Base-by-base conservation (phyloP, 2,113 vertebrate species). In the Rissa tridactyla region DNA sequence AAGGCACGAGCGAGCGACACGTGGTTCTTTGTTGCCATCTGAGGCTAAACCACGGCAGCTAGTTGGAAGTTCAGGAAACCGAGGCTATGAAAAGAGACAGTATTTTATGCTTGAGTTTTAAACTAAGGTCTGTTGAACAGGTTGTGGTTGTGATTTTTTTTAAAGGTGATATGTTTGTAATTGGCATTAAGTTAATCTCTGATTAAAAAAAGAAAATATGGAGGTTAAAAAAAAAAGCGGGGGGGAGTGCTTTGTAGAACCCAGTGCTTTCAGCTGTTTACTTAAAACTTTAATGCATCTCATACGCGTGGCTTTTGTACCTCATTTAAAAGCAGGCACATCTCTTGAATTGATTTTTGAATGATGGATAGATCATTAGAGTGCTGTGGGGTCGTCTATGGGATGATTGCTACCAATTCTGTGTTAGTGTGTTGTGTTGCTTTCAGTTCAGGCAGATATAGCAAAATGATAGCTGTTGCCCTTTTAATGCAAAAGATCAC, bases 251-350 rank as follows among this genome's bases (percentile, higher is more conserved):
- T 94, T 85, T 69, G 21, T 52, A 62, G 62, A 80, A 23, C 40
- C 1, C 5, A 15, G 3, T 68, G 32, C 44, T 89, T 95, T 82
- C 30, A 82, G 42, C 49, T 93, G 11, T n/a, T 87, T 79, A n/a
- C 47, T 64, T 64, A 51, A 64, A 92, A 52, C 64, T 55, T 73
- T 42, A 79, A 47, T 84, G 61, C 44, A 68, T 58, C 68, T 76
- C 19, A 2, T 80, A 21, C 29, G 5, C 72, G 51, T 79, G 46
- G 34, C 66, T 90, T 94, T 82, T 85, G 55, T 60, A 82, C 29
- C 40, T 82, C 54, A n/a, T 96, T 96, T 94, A 66, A 93, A 96
- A 96, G 51, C 51, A 88, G 68, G 38, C 30, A 29, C 9, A 70
- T 86, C 30, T 89, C 10, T 13, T 36, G 64, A 94, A 81, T 93